phyloP scores from a whole-genome alignment of 1,140 invertebrate species.

The Epicauta chinensis region DNA sequence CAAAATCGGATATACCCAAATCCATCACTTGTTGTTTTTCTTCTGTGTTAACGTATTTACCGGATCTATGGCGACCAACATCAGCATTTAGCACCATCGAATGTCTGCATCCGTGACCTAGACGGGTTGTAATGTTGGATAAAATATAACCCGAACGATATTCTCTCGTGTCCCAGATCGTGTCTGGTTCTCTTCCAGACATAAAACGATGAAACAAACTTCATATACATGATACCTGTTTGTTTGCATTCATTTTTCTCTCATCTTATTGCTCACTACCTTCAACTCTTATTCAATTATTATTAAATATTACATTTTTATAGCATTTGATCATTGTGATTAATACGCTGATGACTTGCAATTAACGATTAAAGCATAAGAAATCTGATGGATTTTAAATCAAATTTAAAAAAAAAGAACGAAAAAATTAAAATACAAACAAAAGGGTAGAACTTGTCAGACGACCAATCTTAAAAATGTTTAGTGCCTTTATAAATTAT shows the following conservation, averaged over 20 bases:
- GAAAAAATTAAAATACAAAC: no score
- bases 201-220: slow-evolving; percentile 24
- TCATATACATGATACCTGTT: neutral
- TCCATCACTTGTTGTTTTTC: no score
- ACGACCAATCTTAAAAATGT: no score
- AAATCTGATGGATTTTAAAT: no score
- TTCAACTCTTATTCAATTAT: no score
- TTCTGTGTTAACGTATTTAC: no score
- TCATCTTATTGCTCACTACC: no score
- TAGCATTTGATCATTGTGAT: neutral
- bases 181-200: slow-evolving; percentile 18
- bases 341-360: slow-evolving; percentile 4
- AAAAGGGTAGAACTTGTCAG: slow-evolving; percentile 1
- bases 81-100: neutral
- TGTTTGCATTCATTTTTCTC: no score
- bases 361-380: slow-evolving; percentile 6
- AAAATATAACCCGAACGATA: slow-evolving; percentile 13
- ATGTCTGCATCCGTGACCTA: slow-evolving; percentile 1
- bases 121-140: slow-evolving; percentile 6
- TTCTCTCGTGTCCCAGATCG: slow-evolving; percentile 15
- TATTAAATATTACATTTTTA: no score
- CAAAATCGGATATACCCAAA: no score
- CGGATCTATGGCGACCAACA: no score
- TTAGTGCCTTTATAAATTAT: slow-evolving; percentile 14
- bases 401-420: no score